A percentile compares a stretch with the other conserved stretches of the same genome.
Evolutionary conservation across 2,113 vertebrate species (phyloP).

Genomic region (Oryzias curvinotus): DNA sequence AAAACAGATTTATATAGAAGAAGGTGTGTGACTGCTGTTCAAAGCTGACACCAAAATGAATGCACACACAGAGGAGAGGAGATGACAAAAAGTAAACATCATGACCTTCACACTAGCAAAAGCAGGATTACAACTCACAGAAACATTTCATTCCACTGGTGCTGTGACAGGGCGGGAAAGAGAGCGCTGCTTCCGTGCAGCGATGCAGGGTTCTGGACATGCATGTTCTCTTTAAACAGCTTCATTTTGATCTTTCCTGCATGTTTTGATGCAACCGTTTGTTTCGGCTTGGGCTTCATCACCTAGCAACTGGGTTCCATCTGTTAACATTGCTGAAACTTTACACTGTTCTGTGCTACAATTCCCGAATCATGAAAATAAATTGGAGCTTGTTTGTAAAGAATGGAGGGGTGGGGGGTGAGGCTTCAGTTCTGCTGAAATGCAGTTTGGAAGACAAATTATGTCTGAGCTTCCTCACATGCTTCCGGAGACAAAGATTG

Average conservation of each 20-base stretch:
- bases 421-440: constrained; percentile 81
- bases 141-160: constrained; percentile 73
- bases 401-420: too few species aligned
- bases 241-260: too few species aligned
- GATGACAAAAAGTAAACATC: constrained; percentile 82
- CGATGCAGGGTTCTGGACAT: constrained; percentile 10
- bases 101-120: constrained; percentile 78
- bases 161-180: constrained; percentile 72
- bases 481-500: constrained; percentile 24
- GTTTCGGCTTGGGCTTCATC: too few species aligned
- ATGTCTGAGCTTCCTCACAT: constrained; percentile 20
- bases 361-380: too few species aligned
- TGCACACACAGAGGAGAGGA: constrained; percentile 71
- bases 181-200: constrained; percentile 21
- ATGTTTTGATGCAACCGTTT: too few species aligned
- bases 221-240: neutral
- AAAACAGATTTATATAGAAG: constrained; percentile 36
- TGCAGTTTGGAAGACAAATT: constrained; percentile 80
- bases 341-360: too few species aligned
- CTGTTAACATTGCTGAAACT: too few species aligned
- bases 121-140: constrained; percentile 59
- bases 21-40: constrained; percentile 34
- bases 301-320: too few species aligned
- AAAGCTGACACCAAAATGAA: constrained; percentile 40
- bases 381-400: too few species aligned